Evolutionary conservation across 2,113 vertebrate species (phyloP).

Genomic region (Emydocephalus ijimae): DNA sequence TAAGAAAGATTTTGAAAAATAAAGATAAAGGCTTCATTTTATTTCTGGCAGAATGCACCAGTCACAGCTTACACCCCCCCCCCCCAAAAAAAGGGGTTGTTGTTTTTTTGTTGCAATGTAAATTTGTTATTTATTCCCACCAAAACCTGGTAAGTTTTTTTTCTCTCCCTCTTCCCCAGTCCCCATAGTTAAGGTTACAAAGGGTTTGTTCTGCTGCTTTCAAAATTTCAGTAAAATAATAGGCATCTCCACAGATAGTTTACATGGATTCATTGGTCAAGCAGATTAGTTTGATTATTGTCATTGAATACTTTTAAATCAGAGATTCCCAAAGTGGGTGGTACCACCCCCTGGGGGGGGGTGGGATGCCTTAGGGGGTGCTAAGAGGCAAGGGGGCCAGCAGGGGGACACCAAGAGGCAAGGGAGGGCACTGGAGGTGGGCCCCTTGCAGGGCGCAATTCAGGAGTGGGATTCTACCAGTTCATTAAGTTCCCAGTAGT

Average conservation of each 20-base stretch:
- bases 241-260: not conserved
- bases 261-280: not conserved
- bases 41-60: not conserved
- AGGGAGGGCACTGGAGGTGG: no score
- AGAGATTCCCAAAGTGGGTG: no score
- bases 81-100: no score
- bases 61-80: not conserved
- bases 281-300: not conserved
- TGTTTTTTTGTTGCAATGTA: not conserved
- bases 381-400: no score
- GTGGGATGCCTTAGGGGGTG: no score
- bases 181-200: not conserved
- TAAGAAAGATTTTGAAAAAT: not conserved
- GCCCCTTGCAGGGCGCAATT: no score
- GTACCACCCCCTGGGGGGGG: no score
- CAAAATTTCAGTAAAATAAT: not conserved
- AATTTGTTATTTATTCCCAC: not conserved
- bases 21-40: not conserved
- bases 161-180: not conserved
- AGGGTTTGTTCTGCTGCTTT: not conserved
- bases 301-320: not conserved
- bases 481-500: no score
- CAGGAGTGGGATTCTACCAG: no score
- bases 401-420: no score
- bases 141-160: not conserved